Base-by-base conservation (phyloP, 2,797 vertebrate genomes). In the Xenops minutus region DNA sequence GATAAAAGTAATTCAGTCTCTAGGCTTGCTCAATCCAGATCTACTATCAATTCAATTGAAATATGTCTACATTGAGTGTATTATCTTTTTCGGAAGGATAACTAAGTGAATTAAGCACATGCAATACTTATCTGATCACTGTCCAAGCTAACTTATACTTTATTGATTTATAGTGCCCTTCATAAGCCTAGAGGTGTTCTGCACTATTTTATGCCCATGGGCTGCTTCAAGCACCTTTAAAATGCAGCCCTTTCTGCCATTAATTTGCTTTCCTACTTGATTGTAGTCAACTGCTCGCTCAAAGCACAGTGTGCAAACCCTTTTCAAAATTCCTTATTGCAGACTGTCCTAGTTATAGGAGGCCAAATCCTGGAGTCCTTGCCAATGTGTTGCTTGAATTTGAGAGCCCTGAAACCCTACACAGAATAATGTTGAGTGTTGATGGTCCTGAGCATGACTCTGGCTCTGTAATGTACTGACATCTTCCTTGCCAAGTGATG, bases 31-130 rank as follows among this genome's bases (percentile, higher is more conserved):
- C 95, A 93, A 85, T 95, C 94, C 97, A 93, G 95, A 97, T 97
- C 97, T 97, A 84, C 97, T 97, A 97, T 97, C 97, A 97, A 87
- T 97, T 96, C 97, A 97, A 94, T 93, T 97, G 98, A 96, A 97
- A 96, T 94, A 97, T 96, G 95, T 97, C 98, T 97, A 94, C 96
- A 92, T 80, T 85, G 97, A 97, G 95, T 91, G 94, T 95, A 97
- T 97, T 96, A 96, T 96, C 95, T 96, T 97, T 97, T 96, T 96
- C 14, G 39, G 96, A 96, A 91, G 96, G 96, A 94, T 94, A 82
- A 64, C 94, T 87, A 96, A 97, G 94, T 97, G 97, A 95, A 95
- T 96, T 96, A 91, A 96, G 85, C 78, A 89, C 92, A 79, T 82
- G 92, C 95, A 97, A 96, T 97, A 97, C 97, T 97, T 97, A 93